A percentile compares a stretch with the other conserved stretches of the same genome.
phyloP scores from a whole-genome alignment of 2,888 invertebrate genomes.

The Minunthozetes semirufus region DNA sequence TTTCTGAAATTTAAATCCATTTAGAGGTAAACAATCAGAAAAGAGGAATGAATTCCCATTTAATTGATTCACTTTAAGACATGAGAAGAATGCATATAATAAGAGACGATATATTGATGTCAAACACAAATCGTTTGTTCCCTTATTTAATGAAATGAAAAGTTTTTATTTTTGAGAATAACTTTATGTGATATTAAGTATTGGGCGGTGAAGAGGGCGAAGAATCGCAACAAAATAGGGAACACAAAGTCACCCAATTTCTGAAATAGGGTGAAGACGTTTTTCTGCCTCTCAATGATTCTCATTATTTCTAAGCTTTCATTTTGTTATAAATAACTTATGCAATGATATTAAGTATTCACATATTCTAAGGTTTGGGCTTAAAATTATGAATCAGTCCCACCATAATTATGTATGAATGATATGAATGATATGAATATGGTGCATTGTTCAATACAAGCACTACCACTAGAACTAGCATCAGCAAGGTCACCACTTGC shows the following conservation, averaged over 20 bases:
- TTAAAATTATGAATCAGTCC: too few relatives aligned
- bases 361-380: background rate
- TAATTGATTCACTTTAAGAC: too few relatives aligned
- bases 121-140: conserved; percentile 6
- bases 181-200: background rate
- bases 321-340: background rate
- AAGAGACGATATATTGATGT: conserved; percentile 1
- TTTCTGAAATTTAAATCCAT: too few relatives aligned
- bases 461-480: too few relatives aligned
- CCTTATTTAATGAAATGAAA: background rate
- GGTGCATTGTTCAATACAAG: background rate
- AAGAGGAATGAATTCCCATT: too few relatives aligned
- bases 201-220: background rate
- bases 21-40: too few relatives aligned
- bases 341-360: background rate
- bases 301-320: background rate
- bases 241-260: background rate
- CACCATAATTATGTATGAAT: too few relatives aligned
- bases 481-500: background rate
- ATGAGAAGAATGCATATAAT: background rate
- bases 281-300: background rate
- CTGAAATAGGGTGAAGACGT: background rate
- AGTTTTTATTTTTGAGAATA: background rate
- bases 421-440: too few relatives aligned
- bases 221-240: background rate